Conservation (phyloP, 2,797 vertebrate species). For the Mallotus villosus region DNA sequence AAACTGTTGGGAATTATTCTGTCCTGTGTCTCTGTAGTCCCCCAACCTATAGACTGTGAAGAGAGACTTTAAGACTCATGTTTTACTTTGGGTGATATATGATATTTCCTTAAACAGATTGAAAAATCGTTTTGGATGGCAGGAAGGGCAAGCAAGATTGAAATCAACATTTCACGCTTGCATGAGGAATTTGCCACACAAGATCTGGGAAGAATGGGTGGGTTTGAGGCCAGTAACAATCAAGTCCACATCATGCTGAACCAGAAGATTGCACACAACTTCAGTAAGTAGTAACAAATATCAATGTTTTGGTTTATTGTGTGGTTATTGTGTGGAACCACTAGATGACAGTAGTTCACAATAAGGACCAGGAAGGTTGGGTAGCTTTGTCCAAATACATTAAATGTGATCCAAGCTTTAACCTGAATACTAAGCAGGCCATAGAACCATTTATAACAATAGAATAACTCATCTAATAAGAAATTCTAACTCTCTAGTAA, state of each 20-base stretch:
- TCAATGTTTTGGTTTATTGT: constrained; percentile 6
- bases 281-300: constrained; percentile 73
- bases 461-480: too few species aligned
- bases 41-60: constrained; percentile 30
- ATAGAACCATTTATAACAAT: too few species aligned
- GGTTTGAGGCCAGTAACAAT: constrained; percentile 43
- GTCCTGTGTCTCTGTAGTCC: constrained; percentile 13
- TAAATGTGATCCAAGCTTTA: not conserved
- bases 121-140: constrained; percentile 77
- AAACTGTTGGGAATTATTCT: constrained; percentile 21
- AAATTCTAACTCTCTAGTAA: too few species aligned
- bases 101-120: constrained; percentile 67
- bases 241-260: constrained; percentile 74
- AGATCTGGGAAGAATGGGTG: constrained; percentile 34
- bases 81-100: constrained; percentile 25
- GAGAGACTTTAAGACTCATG: constrained; percentile 25
- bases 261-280: constrained; percentile 75
- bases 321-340: constrained; percentile 29
- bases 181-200: constrained; percentile 70
- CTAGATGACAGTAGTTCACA: constrained; percentile 60
- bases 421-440: too few species aligned
- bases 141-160: constrained; percentile 52
- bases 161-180: constrained; percentile 67
- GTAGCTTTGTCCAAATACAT: not conserved
- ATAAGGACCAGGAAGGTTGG: constrained; percentile 4